Evolutionary conservation across 2,797 vertebrate species (phyloP).

Genomic region (Acanthurus leucopareius): DNA sequence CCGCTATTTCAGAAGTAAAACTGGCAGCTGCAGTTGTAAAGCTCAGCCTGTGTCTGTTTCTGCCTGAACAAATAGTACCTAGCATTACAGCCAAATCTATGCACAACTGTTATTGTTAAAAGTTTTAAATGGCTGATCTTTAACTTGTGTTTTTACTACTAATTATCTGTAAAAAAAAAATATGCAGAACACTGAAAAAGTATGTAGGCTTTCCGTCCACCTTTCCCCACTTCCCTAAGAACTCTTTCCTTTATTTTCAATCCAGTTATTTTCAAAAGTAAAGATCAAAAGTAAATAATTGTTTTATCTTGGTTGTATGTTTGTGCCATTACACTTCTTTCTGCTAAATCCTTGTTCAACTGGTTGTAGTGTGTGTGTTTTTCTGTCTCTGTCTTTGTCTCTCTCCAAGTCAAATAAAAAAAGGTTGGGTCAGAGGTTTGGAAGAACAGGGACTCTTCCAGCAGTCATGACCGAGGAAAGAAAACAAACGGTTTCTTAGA

Average conservation of each 20-base stretch:
- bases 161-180: slow-evolving; percentile 10
- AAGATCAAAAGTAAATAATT: background rate
- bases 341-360: background rate
- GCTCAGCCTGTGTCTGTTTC: slow-evolving; percentile 37
- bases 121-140: background rate
- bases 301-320: background rate
- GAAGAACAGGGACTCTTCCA: background rate
- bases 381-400: background rate
- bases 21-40: slow-evolving; percentile 46
- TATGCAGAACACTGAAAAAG: background rate
- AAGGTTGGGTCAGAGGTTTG: slow-evolving; percentile 31
- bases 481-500: slow-evolving; percentile 37
- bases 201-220: too few species aligned
- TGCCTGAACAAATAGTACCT: slow-evolving; percentile 44
- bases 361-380: slow-evolving; percentile 5
- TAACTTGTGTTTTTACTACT: background rate
- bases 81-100: slow-evolving; percentile 7
- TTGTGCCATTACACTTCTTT: background rate
- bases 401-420: slow-evolving; percentile 39
- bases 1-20: slow-evolving; percentile 43
- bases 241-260: background rate
- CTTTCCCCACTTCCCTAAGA: background rate
- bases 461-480: slow-evolving; percentile 24
- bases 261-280: background rate
- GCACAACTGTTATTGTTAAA: slow-evolving; percentile 15